A percentile compares a stretch with the other conserved stretches of the same genome.
phyloP scores from a whole-genome alignment of 2,113 vertebrate genomes.

The Psilopsiagon aymara region DNA sequence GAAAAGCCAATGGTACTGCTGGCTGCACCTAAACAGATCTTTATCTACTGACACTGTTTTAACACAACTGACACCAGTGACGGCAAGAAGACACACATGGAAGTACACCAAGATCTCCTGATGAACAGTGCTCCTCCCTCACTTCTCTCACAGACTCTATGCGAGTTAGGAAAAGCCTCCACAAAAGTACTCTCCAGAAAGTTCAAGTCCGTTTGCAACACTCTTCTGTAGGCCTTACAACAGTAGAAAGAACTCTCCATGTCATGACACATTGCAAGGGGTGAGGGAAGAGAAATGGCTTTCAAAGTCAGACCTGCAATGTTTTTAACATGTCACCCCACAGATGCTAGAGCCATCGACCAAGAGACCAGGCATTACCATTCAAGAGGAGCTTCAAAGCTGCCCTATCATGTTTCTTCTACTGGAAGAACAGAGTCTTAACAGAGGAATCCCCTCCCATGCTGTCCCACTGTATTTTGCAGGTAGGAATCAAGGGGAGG shows the following conservation, averaged over 20 bases:
- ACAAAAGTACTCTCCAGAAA: background rate
- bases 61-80: background rate
- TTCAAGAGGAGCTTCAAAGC: background rate
- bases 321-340: background rate
- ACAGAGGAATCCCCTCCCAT: background rate
- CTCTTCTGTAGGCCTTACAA: background rate
- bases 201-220: background rate
- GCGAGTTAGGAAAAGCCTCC: background rate
- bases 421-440: slow-evolving; percentile 16
- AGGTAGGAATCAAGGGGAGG: background rate
- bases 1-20: background rate
- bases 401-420: background rate
- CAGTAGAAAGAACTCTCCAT: background rate
- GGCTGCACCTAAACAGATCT: background rate
- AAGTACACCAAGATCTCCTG: background rate
- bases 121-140: background rate
- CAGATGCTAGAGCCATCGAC: background rate
- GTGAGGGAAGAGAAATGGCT: background rate
- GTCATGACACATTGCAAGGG: background rate
- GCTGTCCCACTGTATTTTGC: background rate
- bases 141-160: background rate
- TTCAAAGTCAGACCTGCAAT: background rate
- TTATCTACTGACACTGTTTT: background rate
- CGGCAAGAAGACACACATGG: background rate
- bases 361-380: background rate